These are phyloP conservation scores for Thalpophila matura DNA, from an alignment of 2,888 invertebrate genomes.

Conservation along the genomic window DNA sequence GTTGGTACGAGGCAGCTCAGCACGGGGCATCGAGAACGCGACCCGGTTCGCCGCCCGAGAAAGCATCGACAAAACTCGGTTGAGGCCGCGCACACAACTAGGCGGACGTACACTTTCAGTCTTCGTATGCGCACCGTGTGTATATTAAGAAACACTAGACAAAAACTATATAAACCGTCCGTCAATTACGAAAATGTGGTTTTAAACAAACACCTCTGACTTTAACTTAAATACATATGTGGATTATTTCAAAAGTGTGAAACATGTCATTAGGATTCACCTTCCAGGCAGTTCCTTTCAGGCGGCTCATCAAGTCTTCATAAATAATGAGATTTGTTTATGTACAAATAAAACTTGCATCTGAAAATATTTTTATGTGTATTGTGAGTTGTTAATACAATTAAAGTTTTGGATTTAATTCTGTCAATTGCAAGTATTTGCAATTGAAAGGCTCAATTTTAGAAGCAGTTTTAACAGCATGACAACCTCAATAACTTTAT, in stretches of 20 bases:
- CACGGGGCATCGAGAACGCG: slow-evolving; percentile 88
- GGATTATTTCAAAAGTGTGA: slow-evolving; percentile 3
- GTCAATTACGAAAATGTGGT: slow-evolving; percentile 63
- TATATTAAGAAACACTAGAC: slow-evolving; percentile 73
- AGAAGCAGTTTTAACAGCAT: slow-evolving; percentile 31
- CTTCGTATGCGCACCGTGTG: slow-evolving; percentile 78
- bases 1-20: slow-evolving; percentile 73
- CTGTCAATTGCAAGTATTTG: too few relatives aligned
- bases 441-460: slow-evolving; percentile 22
- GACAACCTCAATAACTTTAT: slow-evolving; percentile 48
- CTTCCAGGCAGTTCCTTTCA: slow-evolving; percentile 8
- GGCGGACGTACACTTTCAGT: slow-evolving; percentile 86
- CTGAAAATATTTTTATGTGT: too few relatives aligned
- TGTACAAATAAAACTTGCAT: too few relatives aligned
- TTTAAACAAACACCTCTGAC: slow-evolving; percentile 39
- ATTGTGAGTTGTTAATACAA: too few relatives aligned
- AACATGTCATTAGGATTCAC: background rate
- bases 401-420: too few relatives aligned
- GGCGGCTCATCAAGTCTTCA: background rate
- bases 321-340: slow-evolving; percentile 11
- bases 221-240: slow-evolving; percentile 8
- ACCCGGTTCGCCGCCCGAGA: slow-evolving; percentile 90
- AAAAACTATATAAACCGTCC: slow-evolving; percentile 70
- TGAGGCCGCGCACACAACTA: slow-evolving; percentile 86
- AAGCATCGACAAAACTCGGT: slow-evolving; percentile 91